phyloP scores from a whole-genome alignment of 2,113 vertebrate genomes.

The Proteles cristata region DNA sequence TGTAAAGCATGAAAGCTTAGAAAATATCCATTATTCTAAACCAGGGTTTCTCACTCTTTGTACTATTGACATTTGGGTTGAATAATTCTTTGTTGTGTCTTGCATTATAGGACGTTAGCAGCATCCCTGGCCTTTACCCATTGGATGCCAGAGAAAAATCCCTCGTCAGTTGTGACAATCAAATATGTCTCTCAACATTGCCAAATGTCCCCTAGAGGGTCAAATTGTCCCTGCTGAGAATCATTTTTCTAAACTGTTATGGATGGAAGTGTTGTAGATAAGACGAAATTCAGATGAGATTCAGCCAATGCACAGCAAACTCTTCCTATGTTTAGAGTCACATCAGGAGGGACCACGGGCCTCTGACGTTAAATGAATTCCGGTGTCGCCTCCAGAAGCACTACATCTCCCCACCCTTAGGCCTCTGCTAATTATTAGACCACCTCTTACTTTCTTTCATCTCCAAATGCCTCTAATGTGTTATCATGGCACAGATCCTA shows the following conservation, averaged over 20 bases:
- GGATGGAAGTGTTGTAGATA: not conserved
- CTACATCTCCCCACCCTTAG: slow-evolving; percentile 16
- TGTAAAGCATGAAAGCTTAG: slow-evolving; percentile 39
- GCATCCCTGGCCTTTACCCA: not conserved
- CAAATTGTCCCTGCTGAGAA: not conserved
- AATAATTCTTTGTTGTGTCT: slow-evolving; percentile 9
- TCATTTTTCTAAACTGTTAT: not conserved
- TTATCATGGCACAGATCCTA: slow-evolving; percentile 79
- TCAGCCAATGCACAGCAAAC: not conserved
- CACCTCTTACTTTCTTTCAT: slow-evolving; percentile 75
- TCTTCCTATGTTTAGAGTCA: not conserved
- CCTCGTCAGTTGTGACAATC: not conserved
- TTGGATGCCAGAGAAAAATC: not conserved
- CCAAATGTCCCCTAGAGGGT: not conserved
- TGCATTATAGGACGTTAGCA: not conserved
- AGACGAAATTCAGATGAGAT: not conserved
- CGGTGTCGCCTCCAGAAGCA: not conserved
- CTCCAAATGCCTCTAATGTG: slow-evolving; percentile 80
- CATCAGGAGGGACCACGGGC: not conserved
- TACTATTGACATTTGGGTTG: not conserved
- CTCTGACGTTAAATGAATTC: slow-evolving; percentile 38
- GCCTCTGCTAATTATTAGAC: slow-evolving; percentile 72
- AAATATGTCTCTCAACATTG: slow-evolving; percentile 21
- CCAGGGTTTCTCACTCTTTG: not conserved
- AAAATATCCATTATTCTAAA: slow-evolving; percentile 48